Conservation (phyloP, 2,113 vertebrate genomes). For the Antechinus stuartii region DNA sequence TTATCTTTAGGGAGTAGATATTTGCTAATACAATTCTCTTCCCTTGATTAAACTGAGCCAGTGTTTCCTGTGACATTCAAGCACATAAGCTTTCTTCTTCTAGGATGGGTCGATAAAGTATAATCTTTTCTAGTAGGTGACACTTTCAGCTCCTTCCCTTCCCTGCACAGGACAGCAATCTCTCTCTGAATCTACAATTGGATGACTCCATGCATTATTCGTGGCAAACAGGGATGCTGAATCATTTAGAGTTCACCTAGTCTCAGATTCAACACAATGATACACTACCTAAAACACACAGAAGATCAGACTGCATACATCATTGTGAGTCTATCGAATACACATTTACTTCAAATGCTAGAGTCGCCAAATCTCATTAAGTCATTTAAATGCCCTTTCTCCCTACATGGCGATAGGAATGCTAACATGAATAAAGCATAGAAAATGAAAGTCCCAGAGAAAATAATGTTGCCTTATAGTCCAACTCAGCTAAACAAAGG, state of each 20-base stretch:
- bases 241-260: conserved; percentile 41
- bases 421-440: background rate
- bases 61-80: conserved; percentile 16
- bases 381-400: conserved; percentile 8
- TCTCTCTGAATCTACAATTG: conserved; percentile 56
- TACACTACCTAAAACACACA: background rate
- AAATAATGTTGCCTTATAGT: background rate
- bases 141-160: conserved; percentile 2
- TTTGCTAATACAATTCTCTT: conserved; percentile 50
- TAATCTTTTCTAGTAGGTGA: conserved; percentile 25
- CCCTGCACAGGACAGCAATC: conserved; percentile 32
- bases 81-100: conserved; percentile 23
- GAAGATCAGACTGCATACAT: conserved; percentile 36
- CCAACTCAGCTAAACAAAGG: background rate
- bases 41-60: conserved; percentile 55
- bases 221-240: conserved; percentile 53
- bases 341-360: background rate
- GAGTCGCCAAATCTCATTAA: conserved; percentile 1
- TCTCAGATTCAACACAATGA: conserved; percentile 64
- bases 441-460: background rate
- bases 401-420: conserved; percentile 16
- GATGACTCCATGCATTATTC: conserved; percentile 52
- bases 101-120: conserved; percentile 43
- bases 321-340: background rate
- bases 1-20: conserved; percentile 52